These are phyloP conservation scores for Cheirogaleus medius DNA, from an alignment of 2,113 vertebrate species.

Conservation along the genomic window DNA sequence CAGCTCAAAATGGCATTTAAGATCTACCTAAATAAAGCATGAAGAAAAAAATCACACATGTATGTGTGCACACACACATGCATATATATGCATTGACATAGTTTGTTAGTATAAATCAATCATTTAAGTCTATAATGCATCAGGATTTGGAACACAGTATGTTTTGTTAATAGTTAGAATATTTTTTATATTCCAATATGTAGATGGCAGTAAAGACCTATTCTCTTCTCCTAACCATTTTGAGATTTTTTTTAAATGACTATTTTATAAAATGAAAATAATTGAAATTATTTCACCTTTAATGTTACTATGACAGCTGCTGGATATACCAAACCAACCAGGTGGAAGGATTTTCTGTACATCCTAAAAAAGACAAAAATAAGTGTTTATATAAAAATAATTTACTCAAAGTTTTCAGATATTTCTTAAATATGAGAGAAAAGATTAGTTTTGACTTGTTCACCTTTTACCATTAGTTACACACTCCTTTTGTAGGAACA, in stretches of 20 bases:
- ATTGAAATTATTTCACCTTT: conserved; percentile 90
- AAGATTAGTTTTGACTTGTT: not conserved
- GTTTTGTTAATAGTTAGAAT: conserved; percentile 7
- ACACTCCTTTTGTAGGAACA: not conserved
- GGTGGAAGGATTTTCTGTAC: conserved; percentile 96
- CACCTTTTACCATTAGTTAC: not conserved
- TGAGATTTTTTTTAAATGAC: not conserved
- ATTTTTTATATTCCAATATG: not conserved
- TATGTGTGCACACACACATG: not conserved
- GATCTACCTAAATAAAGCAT: not conserved
- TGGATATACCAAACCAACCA: conserved; percentile 96
- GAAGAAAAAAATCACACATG: not conserved
- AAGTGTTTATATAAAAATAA: not conserved
- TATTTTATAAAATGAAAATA: conserved; percentile 53
- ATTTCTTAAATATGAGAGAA: conserved; percentile 17
- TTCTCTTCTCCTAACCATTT: not conserved
- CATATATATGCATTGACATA: not conserved
- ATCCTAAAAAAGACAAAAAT: conserved; percentile 88
- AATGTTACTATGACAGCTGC: conserved; percentile 92
- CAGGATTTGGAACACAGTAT: not conserved
- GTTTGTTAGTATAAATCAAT: not conserved
- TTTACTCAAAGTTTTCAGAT: not conserved
- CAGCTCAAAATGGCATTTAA: conserved; percentile 18
- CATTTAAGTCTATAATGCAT: not conserved
- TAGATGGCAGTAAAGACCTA: not conserved